A percentile compares a stretch with the other conserved stretches of the same genome.
These are phyloP conservation scores for Hedychridium roseum DNA, from an alignment of 2,888 invertebrate species.

Conservation along the genomic window DNA sequence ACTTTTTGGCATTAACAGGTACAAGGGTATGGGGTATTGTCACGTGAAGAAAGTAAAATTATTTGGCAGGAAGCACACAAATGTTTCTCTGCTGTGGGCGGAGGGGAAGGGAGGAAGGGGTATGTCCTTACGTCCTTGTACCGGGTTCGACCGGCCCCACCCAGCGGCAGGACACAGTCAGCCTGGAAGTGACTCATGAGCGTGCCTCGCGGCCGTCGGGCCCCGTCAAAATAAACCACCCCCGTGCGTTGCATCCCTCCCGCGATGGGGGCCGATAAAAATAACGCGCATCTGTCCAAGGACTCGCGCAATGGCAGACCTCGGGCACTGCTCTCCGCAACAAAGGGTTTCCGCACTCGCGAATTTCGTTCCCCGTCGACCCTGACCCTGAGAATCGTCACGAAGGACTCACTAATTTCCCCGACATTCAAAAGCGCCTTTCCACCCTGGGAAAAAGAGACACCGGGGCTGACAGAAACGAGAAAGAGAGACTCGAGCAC, in stretches of 20 bases:
- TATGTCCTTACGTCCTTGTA: not conserved
- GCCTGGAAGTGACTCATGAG: slow-evolving; percentile 2
- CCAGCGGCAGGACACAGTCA: slow-evolving; percentile 7
- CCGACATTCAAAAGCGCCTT: too few relatives aligned
- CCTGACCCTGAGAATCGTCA: slow-evolving; percentile 2
- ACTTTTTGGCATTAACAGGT: too few relatives aligned
- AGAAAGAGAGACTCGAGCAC: too few relatives aligned
- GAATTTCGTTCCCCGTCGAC: slow-evolving; percentile 8
- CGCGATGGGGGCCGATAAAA: slow-evolving; percentile 18
- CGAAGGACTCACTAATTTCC: too few relatives aligned
- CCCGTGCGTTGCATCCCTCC: slow-evolving; percentile 7
- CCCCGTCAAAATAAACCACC: slow-evolving; percentile 12
- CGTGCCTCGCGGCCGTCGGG: too few relatives aligned
- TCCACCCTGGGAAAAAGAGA: not conserved
- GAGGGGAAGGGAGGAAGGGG: not conserved
- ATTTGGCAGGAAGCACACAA: not conserved
- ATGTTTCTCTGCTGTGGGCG: not conserved
- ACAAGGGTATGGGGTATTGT: too few relatives aligned
- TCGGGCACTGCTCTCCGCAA: slow-evolving; percentile 2
- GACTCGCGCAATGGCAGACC: slow-evolving; percentile 7
- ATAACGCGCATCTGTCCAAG: slow-evolving; percentile 8
- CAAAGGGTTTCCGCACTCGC: slow-evolving; percentile 8
- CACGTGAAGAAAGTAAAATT: too few relatives aligned
- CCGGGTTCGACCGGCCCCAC: slow-evolving; percentile 2
- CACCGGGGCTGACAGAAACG: not conserved